Evolutionary conservation across 2,888 invertebrate species (phyloP).

Genomic region (Tachystola acroxantha): DNA sequence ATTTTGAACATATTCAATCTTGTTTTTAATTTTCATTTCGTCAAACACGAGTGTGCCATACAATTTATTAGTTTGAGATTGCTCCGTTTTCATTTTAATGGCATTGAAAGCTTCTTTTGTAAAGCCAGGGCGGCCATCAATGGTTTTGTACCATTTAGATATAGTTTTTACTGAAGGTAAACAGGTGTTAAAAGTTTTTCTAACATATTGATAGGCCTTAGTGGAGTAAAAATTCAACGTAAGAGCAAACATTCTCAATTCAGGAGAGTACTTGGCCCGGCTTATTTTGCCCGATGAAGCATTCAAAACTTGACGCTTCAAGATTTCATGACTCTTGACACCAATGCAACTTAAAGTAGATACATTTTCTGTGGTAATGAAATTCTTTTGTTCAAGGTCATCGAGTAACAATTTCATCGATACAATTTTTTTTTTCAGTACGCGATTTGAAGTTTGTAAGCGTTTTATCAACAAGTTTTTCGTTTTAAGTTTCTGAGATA

Average conservation of each 20-base stretch:
- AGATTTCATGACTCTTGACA: slow-evolving; percentile 7
- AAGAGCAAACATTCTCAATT: slow-evolving; percentile 9
- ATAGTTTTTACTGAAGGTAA: slow-evolving; percentile 13
- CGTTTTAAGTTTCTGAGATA: no score
- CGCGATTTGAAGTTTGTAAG: no score
- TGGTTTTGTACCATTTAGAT: slow-evolving; percentile 17
- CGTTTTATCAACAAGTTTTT: no score
- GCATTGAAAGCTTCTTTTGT: slow-evolving; percentile 15
- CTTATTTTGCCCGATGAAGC: slow-evolving; percentile 3
- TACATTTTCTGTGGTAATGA: slow-evolving; percentile 7
- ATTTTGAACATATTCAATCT: slow-evolving; percentile 5
- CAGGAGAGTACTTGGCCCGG: slow-evolving; percentile 6
- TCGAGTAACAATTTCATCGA: slow-evolving; percentile 1
- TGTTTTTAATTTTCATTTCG: slow-evolving; percentile 14
- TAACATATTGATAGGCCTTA: slow-evolving; percentile 22
- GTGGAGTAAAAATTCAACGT: slow-evolving; percentile 12
- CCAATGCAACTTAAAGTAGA: slow-evolving; percentile 7
- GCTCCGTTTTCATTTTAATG: slow-evolving; percentile 9
- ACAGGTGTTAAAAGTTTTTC: slow-evolving; percentile 19
- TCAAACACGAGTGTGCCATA: slow-evolving; percentile 10
- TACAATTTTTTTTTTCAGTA: slow-evolving; percentile 7
- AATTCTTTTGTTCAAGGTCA: slow-evolving; percentile 4
- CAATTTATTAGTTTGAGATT: neutral
- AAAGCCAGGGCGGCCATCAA: slow-evolving; percentile 19
- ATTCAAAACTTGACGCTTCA: slow-evolving; percentile 4